Percentiles rank a stretch among this genome's conserved stretches.
Conservation (phyloP, 2,888 invertebrate species). For the Chaetoderma sp. region DNA sequence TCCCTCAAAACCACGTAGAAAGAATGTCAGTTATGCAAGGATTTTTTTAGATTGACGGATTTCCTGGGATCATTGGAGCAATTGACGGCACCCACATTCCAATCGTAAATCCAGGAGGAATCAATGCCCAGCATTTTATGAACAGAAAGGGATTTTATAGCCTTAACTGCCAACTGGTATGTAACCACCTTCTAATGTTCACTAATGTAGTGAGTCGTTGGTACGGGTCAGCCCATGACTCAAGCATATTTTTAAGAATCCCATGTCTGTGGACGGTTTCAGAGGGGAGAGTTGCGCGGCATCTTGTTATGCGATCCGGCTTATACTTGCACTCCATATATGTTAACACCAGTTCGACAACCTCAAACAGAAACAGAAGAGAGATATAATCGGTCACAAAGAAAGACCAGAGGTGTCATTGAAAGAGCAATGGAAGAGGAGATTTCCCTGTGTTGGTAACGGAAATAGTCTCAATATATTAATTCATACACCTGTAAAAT, state of each 20-base stretch:
- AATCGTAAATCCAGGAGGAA: constrained; percentile 6
- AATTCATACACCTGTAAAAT: no score
- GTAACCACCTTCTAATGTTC: background rate
- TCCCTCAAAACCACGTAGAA: background rate
- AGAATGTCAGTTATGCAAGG: background rate
- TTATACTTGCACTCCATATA: no score
- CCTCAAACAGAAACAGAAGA: no score
- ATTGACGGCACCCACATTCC: background rate
- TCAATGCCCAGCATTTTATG: background rate
- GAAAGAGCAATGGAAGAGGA: no score
- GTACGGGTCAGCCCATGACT: constrained; percentile 11
- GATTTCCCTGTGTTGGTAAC: no score
- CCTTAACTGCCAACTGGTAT: background rate
- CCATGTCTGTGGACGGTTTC: background rate
- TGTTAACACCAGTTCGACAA: no score
- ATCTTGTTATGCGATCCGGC: no score
- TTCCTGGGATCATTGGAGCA: background rate
- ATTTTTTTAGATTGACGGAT: background rate
- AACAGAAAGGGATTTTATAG: constrained; percentile 4
- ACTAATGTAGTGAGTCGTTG: constrained; percentile 5
- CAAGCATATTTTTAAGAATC: constrained; percentile 6
- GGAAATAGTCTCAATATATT: no score
- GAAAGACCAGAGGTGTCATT: no score
- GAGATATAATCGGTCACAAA: no score
- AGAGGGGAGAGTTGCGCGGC: background rate